Evolutionary conservation across 2,888 invertebrate genomes (phyloP), one percentile per base, ranked within the genome.

Genomic region (Nymphalis c-album): DNA sequence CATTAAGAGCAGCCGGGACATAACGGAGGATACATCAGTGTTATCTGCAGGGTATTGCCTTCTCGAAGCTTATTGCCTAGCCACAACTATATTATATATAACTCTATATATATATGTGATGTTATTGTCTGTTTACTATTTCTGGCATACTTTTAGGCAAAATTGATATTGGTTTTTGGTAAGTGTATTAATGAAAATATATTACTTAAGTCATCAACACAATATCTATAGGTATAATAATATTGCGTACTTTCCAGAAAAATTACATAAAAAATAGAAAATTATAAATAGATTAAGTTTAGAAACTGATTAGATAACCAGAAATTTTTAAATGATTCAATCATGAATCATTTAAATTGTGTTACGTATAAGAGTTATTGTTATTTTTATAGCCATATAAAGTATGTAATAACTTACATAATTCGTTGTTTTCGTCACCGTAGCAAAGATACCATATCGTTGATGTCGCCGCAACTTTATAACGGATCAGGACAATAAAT

Each of bases 401-500:
- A 35, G 47, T 68, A 64, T 59, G 64, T 68, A 70, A 64, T 68
- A 48, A 64, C 62, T 64, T 62, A 68, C 48, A 64, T 64, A 65
- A 57, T 55, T 35, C 63, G 63, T 70, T 68, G 65, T 68, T 68
- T 70, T 65, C 64, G 62, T 22, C 13, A 65, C 55, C 61, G 57
- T 58, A 61, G 66, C 62, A 22, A 55, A 70, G 66, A 72, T 67
- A 66, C 66, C 68, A 68, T 67, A 73, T 70, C 67, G 67, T 65
- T 70, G 68, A 74, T 81, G 84, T 84, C 84, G 80, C 84, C 80
- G 80, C 79, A 79, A 79, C 79, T 77, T 82, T 80, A 78, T 75
- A 79, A 81, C 82, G 85, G 84, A 85, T 84, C 80, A 75, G 77
- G 78, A 79, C 80, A 79, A 88, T 90, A 87, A 90, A 90, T 87